Percentiles rank a stretch among this genome's conserved stretches.
These are phyloP conservation scores for Odontocolon sp. DNA, from an alignment of 2,888 invertebrate species.

Conservation along the genomic window DNA sequence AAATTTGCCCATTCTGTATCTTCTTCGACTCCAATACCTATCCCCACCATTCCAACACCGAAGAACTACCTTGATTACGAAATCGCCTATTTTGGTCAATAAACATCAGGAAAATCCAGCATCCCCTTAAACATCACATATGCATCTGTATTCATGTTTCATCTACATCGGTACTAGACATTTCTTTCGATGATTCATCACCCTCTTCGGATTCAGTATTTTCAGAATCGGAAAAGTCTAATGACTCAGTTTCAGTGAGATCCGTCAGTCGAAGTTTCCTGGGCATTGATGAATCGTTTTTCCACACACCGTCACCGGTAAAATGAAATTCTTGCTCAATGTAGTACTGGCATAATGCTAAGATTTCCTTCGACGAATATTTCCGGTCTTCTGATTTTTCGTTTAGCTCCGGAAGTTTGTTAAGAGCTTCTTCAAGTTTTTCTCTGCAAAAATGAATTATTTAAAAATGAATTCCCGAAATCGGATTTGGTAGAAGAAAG, in stretches of 20 bases:
- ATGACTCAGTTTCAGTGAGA: neutral
- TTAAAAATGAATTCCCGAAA: no score
- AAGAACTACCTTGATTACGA: no score
- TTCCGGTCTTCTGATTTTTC: slow-evolving; percentile 46
- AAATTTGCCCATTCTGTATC: no score
- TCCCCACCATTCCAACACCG: no score
- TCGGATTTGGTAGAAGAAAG: no score
- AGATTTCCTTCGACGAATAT: slow-evolving; percentile 79
- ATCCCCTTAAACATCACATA: no score
- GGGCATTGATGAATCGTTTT: neutral
- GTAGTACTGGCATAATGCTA: slow-evolving; percentile 87
- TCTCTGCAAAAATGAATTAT: slow-evolving; percentile 73
- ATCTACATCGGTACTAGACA: neutral
- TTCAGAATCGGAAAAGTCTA: slow-evolving; percentile 17
- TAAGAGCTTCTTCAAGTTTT: slow-evolving; percentile 70
- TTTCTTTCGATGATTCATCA: neutral
- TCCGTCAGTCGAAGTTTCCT: neutral
- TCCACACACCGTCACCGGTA: slow-evolving; percentile 89
- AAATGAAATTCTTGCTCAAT: slow-evolving; percentile 89
- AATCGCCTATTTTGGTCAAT: no score
- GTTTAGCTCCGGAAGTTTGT: slow-evolving; percentile 64
- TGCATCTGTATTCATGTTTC: neutral
- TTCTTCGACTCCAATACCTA: no score
- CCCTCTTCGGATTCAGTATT: neutral
- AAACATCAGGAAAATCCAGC: no score